These are phyloP conservation scores for Crioceris asparagi DNA, from an alignment of 2,888 invertebrate species.

Conservation along the genomic window DNA sequence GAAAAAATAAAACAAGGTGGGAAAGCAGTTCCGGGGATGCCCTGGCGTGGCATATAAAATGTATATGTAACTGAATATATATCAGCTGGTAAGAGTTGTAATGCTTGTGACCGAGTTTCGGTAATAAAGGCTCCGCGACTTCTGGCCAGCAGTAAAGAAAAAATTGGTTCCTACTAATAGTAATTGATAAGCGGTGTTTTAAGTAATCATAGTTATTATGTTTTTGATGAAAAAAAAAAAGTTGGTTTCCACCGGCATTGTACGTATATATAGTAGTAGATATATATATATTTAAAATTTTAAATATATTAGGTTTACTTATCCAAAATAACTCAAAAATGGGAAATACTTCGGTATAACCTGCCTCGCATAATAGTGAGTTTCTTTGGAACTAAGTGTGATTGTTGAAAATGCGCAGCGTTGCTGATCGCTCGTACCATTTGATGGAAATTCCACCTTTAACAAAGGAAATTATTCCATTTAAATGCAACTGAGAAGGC, in stretches of 20 bases:
- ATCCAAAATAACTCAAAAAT: slow-evolving; percentile 44
- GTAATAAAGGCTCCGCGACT: slow-evolving; percentile 15
- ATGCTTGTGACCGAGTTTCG: slow-evolving; percentile 13
- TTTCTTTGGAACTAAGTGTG: slow-evolving; percentile 68
- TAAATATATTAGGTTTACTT: slow-evolving; percentile 42
- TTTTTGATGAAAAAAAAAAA: too few species aligned
- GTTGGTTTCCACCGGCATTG: slow-evolving; percentile 39
- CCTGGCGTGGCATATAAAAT: too few species aligned
- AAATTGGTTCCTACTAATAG: slow-evolving; percentile 44
- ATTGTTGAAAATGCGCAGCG: slow-evolving; percentile 46
- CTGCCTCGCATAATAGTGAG: slow-evolving; percentile 67
- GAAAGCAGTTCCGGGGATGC: too few species aligned
- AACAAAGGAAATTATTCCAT: too few species aligned
- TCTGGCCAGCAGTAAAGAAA: slow-evolving; percentile 33
- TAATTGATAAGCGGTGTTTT: slow-evolving; percentile 41
- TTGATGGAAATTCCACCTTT: too few species aligned
- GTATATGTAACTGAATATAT: slow-evolving; percentile 38
- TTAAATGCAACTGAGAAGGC: too few species aligned
- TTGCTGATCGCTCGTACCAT: slow-evolving; percentile 14
- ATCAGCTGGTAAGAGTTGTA: slow-evolving; percentile 35
- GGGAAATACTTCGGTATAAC: slow-evolving; percentile 43
- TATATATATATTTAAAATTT: slow-evolving; percentile 41
- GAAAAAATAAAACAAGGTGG: too few species aligned
- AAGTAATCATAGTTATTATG: slow-evolving; percentile 42
- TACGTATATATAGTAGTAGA: slow-evolving; percentile 42